Evolutionary conservation across 2,888 invertebrate genomes (phyloP).

Genomic region (Tipula unca): DNA sequence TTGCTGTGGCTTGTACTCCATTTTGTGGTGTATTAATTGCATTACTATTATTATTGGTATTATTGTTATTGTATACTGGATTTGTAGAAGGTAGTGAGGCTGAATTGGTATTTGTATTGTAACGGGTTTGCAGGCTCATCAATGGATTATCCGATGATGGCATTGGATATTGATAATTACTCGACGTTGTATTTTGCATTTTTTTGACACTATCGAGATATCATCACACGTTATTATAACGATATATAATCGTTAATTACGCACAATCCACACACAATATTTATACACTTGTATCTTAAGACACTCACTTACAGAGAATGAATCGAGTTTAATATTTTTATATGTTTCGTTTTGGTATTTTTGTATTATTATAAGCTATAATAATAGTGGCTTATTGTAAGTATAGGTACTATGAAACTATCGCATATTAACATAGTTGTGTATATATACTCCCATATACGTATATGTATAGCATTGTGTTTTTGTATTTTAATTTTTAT

Average conservation of each 20-base stretch:
- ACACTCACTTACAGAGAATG: background rate
- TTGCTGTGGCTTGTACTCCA: constrained; percentile 27
- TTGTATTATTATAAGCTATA: background rate
- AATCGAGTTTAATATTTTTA: background rate
- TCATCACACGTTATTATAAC: background rate
- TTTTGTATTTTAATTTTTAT: background rate
- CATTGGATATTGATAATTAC: background rate
- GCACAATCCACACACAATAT: background rate
- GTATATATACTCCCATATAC: background rate
- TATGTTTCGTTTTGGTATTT: background rate
- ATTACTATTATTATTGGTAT: background rate
- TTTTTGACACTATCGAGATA: background rate
- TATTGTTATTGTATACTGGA: background rate
- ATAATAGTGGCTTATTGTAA: background rate
- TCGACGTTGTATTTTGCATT: background rate
- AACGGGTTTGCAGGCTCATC: background rate
- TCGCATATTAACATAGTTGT: background rate
- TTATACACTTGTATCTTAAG: background rate
- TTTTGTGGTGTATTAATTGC: background rate
- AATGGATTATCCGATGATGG: background rate
- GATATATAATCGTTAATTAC: no score
- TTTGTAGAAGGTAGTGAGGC: background rate
- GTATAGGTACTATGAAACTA: no score
- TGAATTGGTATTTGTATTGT: background rate
- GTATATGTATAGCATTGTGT: background rate